phyloP scores from a whole-genome alignment of 2,113 vertebrate genomes.

The Mobula birostris region DNA sequence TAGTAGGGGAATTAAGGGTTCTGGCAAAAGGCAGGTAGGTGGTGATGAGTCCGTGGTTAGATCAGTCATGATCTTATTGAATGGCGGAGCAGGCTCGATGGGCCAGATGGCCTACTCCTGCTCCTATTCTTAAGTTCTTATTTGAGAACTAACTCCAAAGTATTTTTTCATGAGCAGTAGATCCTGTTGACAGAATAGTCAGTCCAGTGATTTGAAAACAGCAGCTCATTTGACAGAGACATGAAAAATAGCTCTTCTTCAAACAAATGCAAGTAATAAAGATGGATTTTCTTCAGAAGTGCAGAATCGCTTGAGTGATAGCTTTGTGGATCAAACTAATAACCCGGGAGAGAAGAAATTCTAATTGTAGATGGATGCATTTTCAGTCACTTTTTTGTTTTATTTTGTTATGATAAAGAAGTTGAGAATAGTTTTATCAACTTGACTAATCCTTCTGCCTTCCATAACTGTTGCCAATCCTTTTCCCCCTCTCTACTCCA shows the following conservation, averaged over 20 bases:
- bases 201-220: background rate
- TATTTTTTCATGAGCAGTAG: background rate
- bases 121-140: no score
- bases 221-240: background rate
- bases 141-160: background rate
- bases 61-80: no score
- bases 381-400: background rate
- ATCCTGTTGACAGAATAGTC: background rate
- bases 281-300: background rate
- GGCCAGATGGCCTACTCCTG: no score
- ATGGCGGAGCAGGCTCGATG: no score
- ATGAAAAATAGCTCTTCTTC: background rate
- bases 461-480: no score
- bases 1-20: no score
- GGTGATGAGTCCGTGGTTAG: no score
- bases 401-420: background rate
- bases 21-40: no score
- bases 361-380: background rate
- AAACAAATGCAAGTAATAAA: background rate
- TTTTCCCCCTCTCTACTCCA: no score
- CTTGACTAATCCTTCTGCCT: background rate
- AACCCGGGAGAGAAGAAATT: conserved; percentile 9
- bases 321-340: conserved; percentile 14
- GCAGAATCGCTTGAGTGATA: conserved; percentile 4
- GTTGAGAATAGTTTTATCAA: background rate